Evolutionary conservation across 2,888 invertebrate genomes (phyloP), one percentile per base, ranked within the genome.

Genomic region (Rhagophthalmus giganteus): DNA sequence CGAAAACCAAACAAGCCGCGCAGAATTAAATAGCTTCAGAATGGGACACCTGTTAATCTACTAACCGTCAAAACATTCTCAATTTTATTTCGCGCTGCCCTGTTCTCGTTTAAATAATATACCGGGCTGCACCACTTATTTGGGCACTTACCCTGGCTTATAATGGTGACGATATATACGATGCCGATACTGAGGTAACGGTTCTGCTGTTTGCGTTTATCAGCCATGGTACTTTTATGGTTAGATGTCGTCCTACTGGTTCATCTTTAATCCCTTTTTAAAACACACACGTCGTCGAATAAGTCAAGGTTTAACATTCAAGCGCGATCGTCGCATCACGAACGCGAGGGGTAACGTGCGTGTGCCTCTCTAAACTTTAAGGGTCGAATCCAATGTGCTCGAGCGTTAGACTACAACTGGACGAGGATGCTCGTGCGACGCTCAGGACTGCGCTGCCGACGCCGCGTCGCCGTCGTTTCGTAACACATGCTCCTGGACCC

Each of bases 131-230:
- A 60, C 38, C 44, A 45, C n/a, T 38, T 33, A 54, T 44, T 31
- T 25, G 40, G 45, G 45, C 33, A 52, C 67, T 69, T 64, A 82
- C 82, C 82, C 76, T 82, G 81, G 65, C 81, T 81, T 65, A 82
- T 79, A 60, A 82, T 80, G 28, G 81, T 82, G 59, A 80, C 79
- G 67, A 82, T 79, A 62, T 82, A 82, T 58, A 82, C 76, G 65
- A 81, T 71, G 74, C 79, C 81, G 67, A 82, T 80, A 54, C 79
- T 77, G 60, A 82, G 72, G 59, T 71, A 73, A 69, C 79, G 70
- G 59, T 70, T 71, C 46, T 69, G 69, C 55, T 68, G 67, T 61
- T 68, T 71, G 38, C 70, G 60, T 57, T 68, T 70, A 53, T 63
- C 54, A 11, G 55, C 59, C 64, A 64, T 61, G 33, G 41, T 54